Evolutionary conservation across 2,888 invertebrate species (phyloP), one percentile per base, ranked within the genome.

Genomic region (Lamproptera curius): DNA sequence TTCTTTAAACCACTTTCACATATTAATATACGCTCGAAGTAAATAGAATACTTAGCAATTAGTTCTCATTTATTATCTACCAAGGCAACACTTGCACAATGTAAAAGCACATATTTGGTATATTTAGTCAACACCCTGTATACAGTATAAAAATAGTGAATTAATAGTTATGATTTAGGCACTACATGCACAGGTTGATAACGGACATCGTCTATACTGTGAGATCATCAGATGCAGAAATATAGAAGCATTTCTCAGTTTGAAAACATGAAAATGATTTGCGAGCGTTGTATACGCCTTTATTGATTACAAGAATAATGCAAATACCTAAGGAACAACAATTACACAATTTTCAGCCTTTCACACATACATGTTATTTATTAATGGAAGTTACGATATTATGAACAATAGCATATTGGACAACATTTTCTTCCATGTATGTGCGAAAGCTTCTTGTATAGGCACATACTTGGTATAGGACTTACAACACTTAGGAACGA

Each of bases 21-120:
- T 57, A 54, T 56, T 61, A 47, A 53, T 14, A 51, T 48, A 39
- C 50, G 46, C 42, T 41, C 23, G 46, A 52, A 51, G 39, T 46
- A 46, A 49, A 44, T 52, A 48, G 23, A 44, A 36, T 40, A 50
- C 45, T 54, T 57, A 56, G 49, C 34, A 16, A 28, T 35, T 49
- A 44, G 11, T 31, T 46, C 54, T 55, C 38, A 63, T 56, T 46
- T 55, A 56, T 65, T 65, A 74, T 67, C 71, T 77, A 78, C 62
- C 70, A 81, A 85, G 85, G 85, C 85, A 84, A 84, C 76, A 73
- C 65, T 75, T 77, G 72, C 76, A 73, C 73, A 71, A 74, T 77
- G 76, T 83, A 84, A 84, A 87, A 85, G 85, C 85, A 82, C 77
- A 76, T 79, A 75, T 86, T 87, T 86, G 85, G 85, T 86, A 81